Evolutionary conservation across 2,888 invertebrate species (phyloP).

Genomic region (Tanypteryx hageni): DNA sequence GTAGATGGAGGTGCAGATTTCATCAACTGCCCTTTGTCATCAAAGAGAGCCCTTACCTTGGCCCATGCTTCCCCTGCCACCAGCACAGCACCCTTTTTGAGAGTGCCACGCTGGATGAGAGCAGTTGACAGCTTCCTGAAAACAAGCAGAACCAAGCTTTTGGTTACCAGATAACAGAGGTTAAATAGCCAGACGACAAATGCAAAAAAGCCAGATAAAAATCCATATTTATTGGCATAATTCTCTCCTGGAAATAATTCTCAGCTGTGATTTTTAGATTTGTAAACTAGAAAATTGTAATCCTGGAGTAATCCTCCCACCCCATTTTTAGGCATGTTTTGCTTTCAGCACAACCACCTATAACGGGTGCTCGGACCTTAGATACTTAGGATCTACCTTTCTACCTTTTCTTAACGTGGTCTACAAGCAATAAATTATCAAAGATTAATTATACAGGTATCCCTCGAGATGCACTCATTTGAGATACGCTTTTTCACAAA

Average conservation of each 20-base stretch:
- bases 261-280: no score
- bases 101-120: slow-evolving; percentile 89
- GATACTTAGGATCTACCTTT: no score
- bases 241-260: background rate
- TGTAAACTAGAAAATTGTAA: no score
- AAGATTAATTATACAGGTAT: no score
- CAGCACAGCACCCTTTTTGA: slow-evolving; percentile 85
- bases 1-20: slow-evolving; percentile 85
- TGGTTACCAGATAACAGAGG: slow-evolving; percentile 52
- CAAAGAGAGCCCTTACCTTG: slow-evolving; percentile 88
- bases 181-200: background rate
- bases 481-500: no score
- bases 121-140: slow-evolving; percentile 88
- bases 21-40: slow-evolving; percentile 84
- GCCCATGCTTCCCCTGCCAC: slow-evolving; percentile 92
- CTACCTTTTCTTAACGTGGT: no score
- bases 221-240: background rate
- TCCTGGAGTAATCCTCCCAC: no score
- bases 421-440: no score
- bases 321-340: no score
- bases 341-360: no score
- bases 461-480: no score
- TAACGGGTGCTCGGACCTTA: no score
- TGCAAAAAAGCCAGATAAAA: slow-evolving; percentile 17
- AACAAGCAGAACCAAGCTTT: slow-evolving; percentile 64